These are phyloP conservation scores for Caloenas nicobarica DNA, from an alignment of 2,113 vertebrate genomes.

Conservation along the genomic window DNA sequence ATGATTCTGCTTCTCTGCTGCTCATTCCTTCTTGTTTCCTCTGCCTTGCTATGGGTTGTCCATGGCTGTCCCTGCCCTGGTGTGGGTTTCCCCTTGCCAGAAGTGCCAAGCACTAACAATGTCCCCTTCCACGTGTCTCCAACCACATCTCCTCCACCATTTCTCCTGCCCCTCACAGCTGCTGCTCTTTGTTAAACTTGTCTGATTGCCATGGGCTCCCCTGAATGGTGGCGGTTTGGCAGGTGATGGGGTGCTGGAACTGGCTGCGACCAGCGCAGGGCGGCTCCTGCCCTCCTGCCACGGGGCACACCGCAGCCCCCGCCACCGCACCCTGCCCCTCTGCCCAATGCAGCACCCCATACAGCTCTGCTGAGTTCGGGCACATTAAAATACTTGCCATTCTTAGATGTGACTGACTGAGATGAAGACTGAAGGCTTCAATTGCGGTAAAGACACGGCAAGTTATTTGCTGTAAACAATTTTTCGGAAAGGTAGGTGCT, in stretches of 20 bases:
- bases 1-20: not conserved
- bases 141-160: not conserved
- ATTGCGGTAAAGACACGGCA: not conserved
- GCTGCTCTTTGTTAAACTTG: not conserved
- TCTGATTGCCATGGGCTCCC: not conserved
- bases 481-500: not conserved
- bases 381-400: not conserved
- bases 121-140: not conserved
- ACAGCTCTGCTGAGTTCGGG: not conserved
- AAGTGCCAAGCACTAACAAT: not conserved
- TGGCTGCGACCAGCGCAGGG: fast-evolving
- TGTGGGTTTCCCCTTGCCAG: not conserved
- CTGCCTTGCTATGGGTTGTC: fast-evolving
- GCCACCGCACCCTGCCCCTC: not conserved
- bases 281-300: not conserved
- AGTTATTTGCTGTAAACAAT: not conserved
- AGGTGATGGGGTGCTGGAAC: not conserved
- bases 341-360: not conserved
- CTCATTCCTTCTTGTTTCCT: not conserved
- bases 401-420: not conserved
- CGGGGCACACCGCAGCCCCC: fast-evolving
- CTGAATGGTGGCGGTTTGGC: not conserved
- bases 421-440: not conserved
- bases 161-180: not conserved
- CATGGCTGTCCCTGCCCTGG: no score